Conservation (phyloP, 2,888 invertebrate genomes). For the Arenicola marina region DNA sequence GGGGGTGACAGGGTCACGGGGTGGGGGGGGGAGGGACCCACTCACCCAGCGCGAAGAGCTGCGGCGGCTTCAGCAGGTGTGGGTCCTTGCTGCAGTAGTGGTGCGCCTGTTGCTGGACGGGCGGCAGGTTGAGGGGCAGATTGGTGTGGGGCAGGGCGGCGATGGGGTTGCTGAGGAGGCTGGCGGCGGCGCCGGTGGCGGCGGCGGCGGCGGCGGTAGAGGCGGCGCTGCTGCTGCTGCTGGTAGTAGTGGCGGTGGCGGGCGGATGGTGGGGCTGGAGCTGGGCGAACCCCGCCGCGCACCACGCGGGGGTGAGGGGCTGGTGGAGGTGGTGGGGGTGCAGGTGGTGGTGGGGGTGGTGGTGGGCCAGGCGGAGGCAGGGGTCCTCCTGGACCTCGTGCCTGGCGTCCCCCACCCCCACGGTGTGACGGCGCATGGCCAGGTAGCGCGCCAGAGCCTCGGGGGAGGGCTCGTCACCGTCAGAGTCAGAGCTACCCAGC, state of each 20-base stretch:
- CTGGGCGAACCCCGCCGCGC: background rate
- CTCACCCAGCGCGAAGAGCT: constrained; percentile 70
- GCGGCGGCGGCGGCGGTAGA: background rate
- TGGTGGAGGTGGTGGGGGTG: constrained; percentile 52
- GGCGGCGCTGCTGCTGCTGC: background rate
- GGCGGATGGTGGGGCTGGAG: background rate
- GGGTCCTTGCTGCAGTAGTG: constrained; percentile 69
- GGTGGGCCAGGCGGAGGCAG: constrained; percentile 48
- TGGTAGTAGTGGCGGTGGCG: background rate
- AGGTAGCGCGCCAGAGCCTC: constrained; percentile 62
- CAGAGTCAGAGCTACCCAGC: constrained; percentile 63
- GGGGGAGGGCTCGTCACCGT: constrained; percentile 60
- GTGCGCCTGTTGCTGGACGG: constrained; percentile 77
- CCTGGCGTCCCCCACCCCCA: constrained; percentile 83
- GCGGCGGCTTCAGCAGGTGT: constrained; percentile 87
- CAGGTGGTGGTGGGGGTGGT: constrained; percentile 48
- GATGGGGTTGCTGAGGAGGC: constrained; percentile 33
- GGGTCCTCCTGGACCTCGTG: constrained; percentile 67
- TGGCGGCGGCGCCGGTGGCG: constrained; percentile 60
- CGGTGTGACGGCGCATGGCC: constrained; percentile 84
- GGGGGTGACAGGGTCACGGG: too few species aligned
- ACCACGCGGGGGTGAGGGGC: constrained; percentile 25
- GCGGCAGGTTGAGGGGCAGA: constrained; percentile 81
- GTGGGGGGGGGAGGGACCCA: too few species aligned
- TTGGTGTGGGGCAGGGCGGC: constrained; percentile 76